Base-by-base conservation (phyloP, 2,113 vertebrate species). In the Terrapene triunguis region DNA sequence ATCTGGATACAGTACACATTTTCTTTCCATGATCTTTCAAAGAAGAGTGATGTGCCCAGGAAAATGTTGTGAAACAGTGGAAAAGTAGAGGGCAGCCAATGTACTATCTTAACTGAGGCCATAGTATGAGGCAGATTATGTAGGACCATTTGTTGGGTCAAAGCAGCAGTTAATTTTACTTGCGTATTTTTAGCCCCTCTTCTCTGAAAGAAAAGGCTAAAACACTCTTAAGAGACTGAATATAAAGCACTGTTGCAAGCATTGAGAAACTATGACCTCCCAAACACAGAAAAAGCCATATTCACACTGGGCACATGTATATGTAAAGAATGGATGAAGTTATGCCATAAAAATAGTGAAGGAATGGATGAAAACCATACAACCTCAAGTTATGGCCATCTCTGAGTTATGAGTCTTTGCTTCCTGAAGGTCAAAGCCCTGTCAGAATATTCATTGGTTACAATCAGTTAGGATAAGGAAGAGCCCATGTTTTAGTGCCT, bases 171-270 rank as follows among this genome's bases (percentile, higher is more conserved):
- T 80, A 25, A 25, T 42, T 48, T 44, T 12, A 51, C 29, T 27
- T 82, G n/a, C 47, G 11, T 13, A 1, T n/a, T 55, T 27, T 65
- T 81, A 44, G 44, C 12, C 57, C 48, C 42, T 17, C 10, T 51
- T 22, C 69, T 81, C 22, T 12, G 8, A 0, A 8, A 84, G 54
- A 83, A 17, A 88, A 91, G 74, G 0, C 10, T 44, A 27, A 25
- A 11, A 32, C 50, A 80, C 42, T 90, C 38, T 32, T 8, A 0
- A 0, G 5, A 0, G 29, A 86, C 14, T 38, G 57, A 1, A 2
- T 21, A 22, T 27, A 3, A 0, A 27, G 5, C 0, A 0, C 0
- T 4, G 0, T 0, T 2, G 32, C 42, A 76, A 27, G 42, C 38
- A 47, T 82, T 25, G 85, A 74, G 47, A 72, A 50, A n/a, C 62